phyloP scores from a whole-genome alignment of 2,797 vertebrate species.

The Crax fasciolata region DNA sequence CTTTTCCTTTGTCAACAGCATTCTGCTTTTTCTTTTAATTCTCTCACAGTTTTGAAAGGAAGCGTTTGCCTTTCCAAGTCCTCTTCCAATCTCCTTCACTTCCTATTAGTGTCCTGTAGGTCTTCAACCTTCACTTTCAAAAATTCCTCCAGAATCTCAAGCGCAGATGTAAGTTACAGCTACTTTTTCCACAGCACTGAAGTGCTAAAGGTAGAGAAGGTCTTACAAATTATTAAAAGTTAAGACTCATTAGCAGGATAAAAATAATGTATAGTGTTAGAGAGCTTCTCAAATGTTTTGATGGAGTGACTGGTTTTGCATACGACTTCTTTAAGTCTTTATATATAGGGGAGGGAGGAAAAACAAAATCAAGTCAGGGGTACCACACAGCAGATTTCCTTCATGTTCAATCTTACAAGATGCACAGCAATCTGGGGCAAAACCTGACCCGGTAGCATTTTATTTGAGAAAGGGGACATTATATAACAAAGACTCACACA shows the following conservation, averaged over 20 bases:
- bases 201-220: neutral
- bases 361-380: neutral
- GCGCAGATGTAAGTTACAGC: neutral
- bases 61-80: accelerated
- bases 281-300: neutral
- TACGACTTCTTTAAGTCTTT: neutral
- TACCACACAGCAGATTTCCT: neutral
- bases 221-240: neutral
- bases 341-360: neutral
- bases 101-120: neutral
- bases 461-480: neutral
- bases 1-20: neutral
- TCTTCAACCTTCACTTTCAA: neutral
- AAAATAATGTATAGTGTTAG: neutral
- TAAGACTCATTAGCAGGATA: neutral
- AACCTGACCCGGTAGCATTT: accelerated
- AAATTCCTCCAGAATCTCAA: neutral
- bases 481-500: neutral
- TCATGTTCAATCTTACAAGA: neutral
- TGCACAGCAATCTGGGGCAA: neutral
- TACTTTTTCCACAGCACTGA: neutral
- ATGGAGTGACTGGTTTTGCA: neutral
- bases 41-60: neutral
- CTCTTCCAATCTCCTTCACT: neutral
- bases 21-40: neutral